phyloP scores from a whole-genome alignment of 2,888 invertebrate species.

The Creontiades dilutus region DNA sequence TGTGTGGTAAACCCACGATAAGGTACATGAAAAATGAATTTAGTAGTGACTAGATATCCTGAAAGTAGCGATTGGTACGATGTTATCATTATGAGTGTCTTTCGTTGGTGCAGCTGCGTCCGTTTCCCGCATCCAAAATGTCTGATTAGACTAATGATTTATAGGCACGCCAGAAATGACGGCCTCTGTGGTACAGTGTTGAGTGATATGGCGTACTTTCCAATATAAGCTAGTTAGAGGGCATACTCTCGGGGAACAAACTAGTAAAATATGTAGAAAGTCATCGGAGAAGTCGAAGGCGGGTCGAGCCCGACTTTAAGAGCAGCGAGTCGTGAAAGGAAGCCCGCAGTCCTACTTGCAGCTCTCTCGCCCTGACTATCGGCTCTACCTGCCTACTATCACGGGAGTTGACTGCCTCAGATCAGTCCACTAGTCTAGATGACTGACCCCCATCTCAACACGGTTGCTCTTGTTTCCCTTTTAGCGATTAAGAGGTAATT shows the following conservation, averaged over 20 bases:
- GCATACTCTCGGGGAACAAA: background rate
- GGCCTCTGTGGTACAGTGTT: no score
- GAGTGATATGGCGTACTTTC: no score
- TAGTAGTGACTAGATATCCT: no score
- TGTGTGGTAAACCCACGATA: no score
- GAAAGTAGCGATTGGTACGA: no score
- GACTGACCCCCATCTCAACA: slow-evolving; percentile 6
- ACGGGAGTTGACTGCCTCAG: background rate
- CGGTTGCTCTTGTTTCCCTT: slow-evolving; percentile 1
- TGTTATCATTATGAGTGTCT: no score
- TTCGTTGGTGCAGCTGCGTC: no score
- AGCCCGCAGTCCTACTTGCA: slow-evolving; percentile 33
- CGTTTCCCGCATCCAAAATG: no score
- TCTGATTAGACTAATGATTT: no score
- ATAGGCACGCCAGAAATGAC: no score
- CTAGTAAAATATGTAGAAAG: slow-evolving; percentile 14
- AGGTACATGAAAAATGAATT: no score
- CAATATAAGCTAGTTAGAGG: no score
- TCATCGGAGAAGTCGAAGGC: slow-evolving; percentile 20
- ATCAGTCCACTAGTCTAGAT: background rate
- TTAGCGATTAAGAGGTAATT: slow-evolving; percentile 11
- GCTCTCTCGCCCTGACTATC: background rate
- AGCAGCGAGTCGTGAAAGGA: background rate
- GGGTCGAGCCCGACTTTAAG: slow-evolving; percentile 1
- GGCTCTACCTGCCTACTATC: background rate